Evolutionary conservation across 2,797 vertebrate species (phyloP).

Genomic region (Lycodopsis pacificus): DNA sequence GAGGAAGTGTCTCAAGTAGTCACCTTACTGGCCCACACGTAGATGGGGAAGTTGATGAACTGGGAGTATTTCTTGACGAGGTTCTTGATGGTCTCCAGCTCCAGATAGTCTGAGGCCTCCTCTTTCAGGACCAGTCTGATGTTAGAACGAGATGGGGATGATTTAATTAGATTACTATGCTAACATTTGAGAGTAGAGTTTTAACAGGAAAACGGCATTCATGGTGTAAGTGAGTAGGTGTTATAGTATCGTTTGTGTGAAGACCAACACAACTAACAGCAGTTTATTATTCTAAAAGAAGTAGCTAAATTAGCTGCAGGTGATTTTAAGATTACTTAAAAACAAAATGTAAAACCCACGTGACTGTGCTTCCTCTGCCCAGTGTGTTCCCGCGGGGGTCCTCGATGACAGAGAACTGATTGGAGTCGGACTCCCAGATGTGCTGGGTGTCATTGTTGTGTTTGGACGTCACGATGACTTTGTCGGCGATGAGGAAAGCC

Average conservation of each 20-base stretch:
- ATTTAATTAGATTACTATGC: not conserved
- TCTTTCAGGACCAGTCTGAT: constrained; percentile 95
- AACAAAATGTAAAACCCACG: constrained; percentile 82
- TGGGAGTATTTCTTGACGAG: constrained; percentile 97
- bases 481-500: constrained; percentile 97
- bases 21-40: constrained; percentile 99
- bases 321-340: not conserved
- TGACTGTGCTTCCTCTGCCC: constrained; percentile 95
- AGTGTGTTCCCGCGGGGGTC: constrained; percentile 96
- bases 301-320: not conserved
- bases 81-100: constrained; percentile 97
- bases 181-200: not conserved
- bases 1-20: constrained; percentile 28
- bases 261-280: not conserved
- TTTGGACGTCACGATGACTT: constrained; percentile 97
- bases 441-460: constrained; percentile 98
- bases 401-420: constrained; percentile 93
- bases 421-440: constrained; percentile 99
- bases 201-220: not conserved
- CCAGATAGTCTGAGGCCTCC: constrained; percentile 97
- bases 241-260: not conserved
- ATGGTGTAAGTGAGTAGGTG: not conserved
- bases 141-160: not conserved
- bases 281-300: not conserved
- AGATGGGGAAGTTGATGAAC: constrained; percentile 99